Percentiles rank a stretch among this genome's conserved stretches.
phyloP scores from a whole-genome alignment of 2,888 invertebrate genomes.

The Galerucella nymphaeae region DNA sequence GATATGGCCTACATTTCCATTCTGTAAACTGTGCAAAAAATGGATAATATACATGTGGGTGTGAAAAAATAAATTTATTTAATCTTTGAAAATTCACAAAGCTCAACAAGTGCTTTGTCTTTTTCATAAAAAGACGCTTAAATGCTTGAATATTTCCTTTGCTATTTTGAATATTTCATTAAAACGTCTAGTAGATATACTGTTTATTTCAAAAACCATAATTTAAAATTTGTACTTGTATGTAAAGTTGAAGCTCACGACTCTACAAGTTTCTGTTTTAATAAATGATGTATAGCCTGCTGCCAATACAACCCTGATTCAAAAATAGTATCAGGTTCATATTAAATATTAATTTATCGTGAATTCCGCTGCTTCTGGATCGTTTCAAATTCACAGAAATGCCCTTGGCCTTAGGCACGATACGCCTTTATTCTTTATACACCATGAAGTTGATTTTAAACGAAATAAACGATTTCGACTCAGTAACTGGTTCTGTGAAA shows the following conservation, averaged over 20 bases:
- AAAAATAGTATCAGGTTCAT: slow-evolving; percentile 28
- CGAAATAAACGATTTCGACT: slow-evolving; percentile 15
- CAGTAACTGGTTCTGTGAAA: slow-evolving; percentile 21
- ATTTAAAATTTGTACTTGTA: neutral
- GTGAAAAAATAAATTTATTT: too few species aligned
- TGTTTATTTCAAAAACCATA: too few species aligned
- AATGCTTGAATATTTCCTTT: too few species aligned
- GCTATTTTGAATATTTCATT: too few species aligned
- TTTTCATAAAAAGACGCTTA: too few species aligned
- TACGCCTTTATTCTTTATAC: slow-evolving; percentile 28
- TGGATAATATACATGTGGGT: too few species aligned
- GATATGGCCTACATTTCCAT: too few species aligned
- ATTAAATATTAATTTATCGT: slow-evolving; percentile 36
- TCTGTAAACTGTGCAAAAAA: too few species aligned
- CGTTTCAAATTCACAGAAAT: slow-evolving; percentile 35
- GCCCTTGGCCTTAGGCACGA: slow-evolving; percentile 37
- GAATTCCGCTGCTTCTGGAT: slow-evolving; percentile 35
- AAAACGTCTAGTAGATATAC: too few species aligned
- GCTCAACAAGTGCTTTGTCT: too few species aligned
- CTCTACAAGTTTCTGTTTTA: neutral
- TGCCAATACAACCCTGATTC: slow-evolving; percentile 15
- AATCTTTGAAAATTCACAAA: too few species aligned
- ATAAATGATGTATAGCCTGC: neutral
- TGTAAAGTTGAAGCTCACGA: neutral
- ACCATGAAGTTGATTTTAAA: slow-evolving; percentile 33